Evolutionary conservation across 2,113 vertebrate genomes (phyloP).

Genomic region (Osmerus eperlanus): DNA sequence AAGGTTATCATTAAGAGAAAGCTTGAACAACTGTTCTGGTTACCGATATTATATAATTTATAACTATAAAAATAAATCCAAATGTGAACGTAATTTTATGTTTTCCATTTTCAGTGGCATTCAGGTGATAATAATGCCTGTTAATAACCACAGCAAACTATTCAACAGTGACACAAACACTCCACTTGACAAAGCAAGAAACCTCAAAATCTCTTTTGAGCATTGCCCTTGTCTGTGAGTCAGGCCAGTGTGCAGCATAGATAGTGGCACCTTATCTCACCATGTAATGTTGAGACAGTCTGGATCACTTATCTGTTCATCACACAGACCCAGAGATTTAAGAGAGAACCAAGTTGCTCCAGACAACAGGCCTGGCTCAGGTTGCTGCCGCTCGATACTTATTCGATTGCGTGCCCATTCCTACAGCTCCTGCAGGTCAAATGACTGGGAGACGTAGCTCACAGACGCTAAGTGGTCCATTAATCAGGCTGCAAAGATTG

Average conservation of each 20-base stretch:
- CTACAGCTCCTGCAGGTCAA: slow-evolving; percentile 52
- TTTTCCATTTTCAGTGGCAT: too few relatives aligned
- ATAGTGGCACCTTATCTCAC: not conserved
- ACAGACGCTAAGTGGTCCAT: slow-evolving; percentile 56
- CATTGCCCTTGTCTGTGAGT: not conserved
- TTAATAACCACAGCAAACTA: too few relatives aligned
- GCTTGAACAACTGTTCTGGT: too few relatives aligned
- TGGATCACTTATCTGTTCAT: slow-evolving; percentile 5
- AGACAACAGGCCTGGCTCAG: slow-evolving; percentile 18
- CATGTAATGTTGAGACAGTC: not conserved
- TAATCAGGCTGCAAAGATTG: slow-evolving; percentile 49
- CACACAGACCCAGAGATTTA: not conserved
- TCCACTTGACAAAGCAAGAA: too few relatives aligned
- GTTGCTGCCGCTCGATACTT: slow-evolving; percentile 42
- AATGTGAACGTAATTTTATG: too few relatives aligned
- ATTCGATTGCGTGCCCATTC: slow-evolving; percentile 54
- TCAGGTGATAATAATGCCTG: too few relatives aligned
- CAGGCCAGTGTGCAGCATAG: not conserved
- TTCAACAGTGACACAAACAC: too few relatives aligned
- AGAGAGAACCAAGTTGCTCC: slow-evolving; percentile 39
- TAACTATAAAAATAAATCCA: too few relatives aligned
- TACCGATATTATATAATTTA: too few relatives aligned
- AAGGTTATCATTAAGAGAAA: too few relatives aligned
- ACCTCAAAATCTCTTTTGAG: not conserved
- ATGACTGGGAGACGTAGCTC: slow-evolving; percentile 59